phyloP scores from a whole-genome alignment of 2,797 vertebrate genomes.

The Rhinichthys osculus region DNA sequence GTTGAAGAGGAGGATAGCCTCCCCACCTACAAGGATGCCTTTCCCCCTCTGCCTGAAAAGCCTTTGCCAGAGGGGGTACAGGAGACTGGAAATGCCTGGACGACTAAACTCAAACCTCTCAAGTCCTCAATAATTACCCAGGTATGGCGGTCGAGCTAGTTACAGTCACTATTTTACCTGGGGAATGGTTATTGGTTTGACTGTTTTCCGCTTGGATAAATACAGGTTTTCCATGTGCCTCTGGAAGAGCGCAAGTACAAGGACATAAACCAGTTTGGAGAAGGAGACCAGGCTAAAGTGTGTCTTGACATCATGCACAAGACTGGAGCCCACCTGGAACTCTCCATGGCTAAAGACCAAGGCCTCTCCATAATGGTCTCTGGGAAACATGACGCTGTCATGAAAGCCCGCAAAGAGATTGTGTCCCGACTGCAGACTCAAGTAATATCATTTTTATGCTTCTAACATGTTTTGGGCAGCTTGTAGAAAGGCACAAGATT shows the following conservation, averaged over 20 bases:
- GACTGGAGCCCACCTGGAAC: constrained; percentile 97
- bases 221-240: constrained; percentile 97
- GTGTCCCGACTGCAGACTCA: constrained; percentile 98
- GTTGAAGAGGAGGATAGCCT: constrained; percentile 93
- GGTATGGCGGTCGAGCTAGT: constrained; percentile 71
- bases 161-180: neutral
- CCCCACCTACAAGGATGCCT: constrained; percentile 99
- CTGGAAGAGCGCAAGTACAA: constrained; percentile 99
- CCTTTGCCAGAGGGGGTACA: constrained; percentile 87
- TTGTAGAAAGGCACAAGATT: neutral
- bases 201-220: constrained; percentile 14
- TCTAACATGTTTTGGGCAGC: neutral
- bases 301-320: constrained; percentile 99
- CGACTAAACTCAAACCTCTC: constrained; percentile 92
- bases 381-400: constrained; percentile 96
- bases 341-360: constrained; percentile 99
- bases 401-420: constrained; percentile 99
- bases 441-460: constrained; percentile 71
- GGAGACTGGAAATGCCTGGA: constrained; percentile 92
- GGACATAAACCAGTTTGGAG: constrained; percentile 99
- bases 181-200: neutral
- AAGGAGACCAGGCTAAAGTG: constrained; percentile 98
- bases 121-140: constrained; percentile 99
- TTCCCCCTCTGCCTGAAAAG: constrained; percentile 98
- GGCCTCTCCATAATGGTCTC: constrained; percentile 99